phyloP scores from a whole-genome alignment of 2,113 vertebrate genomes.

The Gadus chalcogrammus region DNA sequence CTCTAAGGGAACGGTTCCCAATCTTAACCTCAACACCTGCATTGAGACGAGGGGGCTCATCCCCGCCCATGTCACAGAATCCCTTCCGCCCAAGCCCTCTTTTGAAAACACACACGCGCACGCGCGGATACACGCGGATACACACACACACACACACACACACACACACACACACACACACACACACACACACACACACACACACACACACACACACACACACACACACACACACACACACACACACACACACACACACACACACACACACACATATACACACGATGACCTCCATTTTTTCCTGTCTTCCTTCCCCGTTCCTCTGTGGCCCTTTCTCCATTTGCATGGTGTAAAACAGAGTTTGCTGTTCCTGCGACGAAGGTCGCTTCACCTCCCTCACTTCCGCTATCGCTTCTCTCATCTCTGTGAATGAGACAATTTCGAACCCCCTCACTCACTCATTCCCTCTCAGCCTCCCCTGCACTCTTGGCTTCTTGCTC shows the following conservation, averaged over 20 bases:
- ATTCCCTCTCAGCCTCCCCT: constrained; percentile 25
- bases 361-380: constrained; percentile 48
- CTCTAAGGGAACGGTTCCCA: constrained; percentile 25
- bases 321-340: constrained; percentile 12
- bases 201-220: not conserved
- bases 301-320: constrained; percentile 19
- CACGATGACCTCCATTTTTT: constrained; percentile 15
- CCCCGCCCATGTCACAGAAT: constrained; percentile 46
- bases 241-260: constrained; percentile 4
- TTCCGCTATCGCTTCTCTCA: constrained; percentile 67
- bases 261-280: not conserved
- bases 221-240: not conserved
- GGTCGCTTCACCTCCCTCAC: constrained; percentile 63
- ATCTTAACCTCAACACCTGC: constrained; percentile 49
- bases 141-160: constrained; percentile 3
- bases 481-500: constrained; percentile 22
- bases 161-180: not conserved
- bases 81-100: constrained; percentile 29
- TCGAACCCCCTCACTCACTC: constrained; percentile 29
- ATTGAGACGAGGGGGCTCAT: constrained; percentile 3
- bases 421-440: constrained; percentile 51
- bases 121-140: too few relatives aligned
- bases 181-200: not conserved
- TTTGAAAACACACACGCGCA: constrained; percentile 11
- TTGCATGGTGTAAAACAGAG: constrained; percentile 15